Conservation (phyloP, 1,140 invertebrate genomes). For the Nasonia vitripennis region DNA sequence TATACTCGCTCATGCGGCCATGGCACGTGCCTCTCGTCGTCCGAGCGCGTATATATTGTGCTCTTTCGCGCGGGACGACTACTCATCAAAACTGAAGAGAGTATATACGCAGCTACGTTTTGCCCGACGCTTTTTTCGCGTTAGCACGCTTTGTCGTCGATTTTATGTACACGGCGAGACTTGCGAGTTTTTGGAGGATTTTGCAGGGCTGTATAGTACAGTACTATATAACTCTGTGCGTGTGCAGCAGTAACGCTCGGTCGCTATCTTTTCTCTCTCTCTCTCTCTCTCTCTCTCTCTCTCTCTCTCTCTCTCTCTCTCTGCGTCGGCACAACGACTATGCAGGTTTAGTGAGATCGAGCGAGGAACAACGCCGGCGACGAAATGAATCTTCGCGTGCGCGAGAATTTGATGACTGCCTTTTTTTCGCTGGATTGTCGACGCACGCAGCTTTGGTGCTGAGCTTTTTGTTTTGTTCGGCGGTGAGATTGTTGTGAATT, state of each 20-base stretch:
- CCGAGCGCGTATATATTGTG: neutral
- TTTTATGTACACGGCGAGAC: neutral
- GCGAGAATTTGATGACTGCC: neutral
- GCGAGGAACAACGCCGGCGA: neutral
- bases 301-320: neutral
- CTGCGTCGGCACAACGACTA: neutral
- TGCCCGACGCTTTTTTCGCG: neutral
- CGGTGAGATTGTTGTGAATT: no score
- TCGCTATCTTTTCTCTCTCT: neutral
- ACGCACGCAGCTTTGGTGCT: neutral
- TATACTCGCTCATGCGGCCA: neutral
- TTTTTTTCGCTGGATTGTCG: neutral
- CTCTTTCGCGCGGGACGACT: neutral
- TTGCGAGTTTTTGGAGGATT: neutral
- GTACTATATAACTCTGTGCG: no score
- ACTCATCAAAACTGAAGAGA: conserved; percentile 24
- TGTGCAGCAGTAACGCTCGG: no score
- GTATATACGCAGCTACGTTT: neutral
- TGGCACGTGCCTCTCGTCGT: no score
- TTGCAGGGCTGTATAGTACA: no score
- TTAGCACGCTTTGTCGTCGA: neutral
- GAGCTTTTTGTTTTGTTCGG: no score
- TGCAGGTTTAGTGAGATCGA: neutral
- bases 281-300: neutral
- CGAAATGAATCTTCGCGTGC: neutral